Conservation (phyloP, 2,888 invertebrate species). For the Micoletzkya japonica region DNA sequence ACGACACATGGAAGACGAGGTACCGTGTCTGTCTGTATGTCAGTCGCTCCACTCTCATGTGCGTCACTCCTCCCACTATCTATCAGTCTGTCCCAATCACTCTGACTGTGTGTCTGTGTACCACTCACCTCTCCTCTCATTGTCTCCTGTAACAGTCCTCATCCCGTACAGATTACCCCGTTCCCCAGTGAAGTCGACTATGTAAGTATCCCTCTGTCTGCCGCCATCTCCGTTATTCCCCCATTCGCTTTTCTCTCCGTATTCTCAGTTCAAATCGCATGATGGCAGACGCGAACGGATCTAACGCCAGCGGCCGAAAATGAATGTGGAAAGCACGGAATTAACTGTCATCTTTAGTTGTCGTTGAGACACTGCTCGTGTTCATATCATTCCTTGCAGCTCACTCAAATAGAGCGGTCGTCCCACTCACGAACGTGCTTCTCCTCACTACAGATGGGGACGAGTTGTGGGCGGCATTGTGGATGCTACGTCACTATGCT, state of each 20-base stretch:
- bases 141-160: background rate
- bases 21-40: slow-evolving; percentile 37
- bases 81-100: background rate
- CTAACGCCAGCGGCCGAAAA: too few relatives aligned
- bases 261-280: background rate
- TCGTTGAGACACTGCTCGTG: too few relatives aligned
- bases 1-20: slow-evolving; percentile 64
- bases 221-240: too few relatives aligned
- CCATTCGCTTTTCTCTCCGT: too few relatives aligned
- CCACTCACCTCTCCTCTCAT: background rate
- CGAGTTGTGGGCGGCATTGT: slow-evolving; percentile 61
- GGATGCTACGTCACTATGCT: slow-evolving; percentile 64
- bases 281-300: background rate
- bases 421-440: slow-evolving; percentile 54
- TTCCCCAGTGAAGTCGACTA: slow-evolving; percentile 12
- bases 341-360: too few relatives aligned
- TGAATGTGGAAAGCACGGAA: too few relatives aligned
- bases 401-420: slow-evolving; percentile 59
- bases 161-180: slow-evolving; percentile 13
- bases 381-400: slow-evolving; percentile 39
- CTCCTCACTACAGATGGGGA: slow-evolving; percentile 50
- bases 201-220: too few relatives aligned
- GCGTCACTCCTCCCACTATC: background rate
- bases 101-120: background rate
- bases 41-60: background rate